These are phyloP conservation scores for Lasius fuliginosus DNA, from an alignment of 2,888 invertebrate genomes.

Conservation along the genomic window DNA sequence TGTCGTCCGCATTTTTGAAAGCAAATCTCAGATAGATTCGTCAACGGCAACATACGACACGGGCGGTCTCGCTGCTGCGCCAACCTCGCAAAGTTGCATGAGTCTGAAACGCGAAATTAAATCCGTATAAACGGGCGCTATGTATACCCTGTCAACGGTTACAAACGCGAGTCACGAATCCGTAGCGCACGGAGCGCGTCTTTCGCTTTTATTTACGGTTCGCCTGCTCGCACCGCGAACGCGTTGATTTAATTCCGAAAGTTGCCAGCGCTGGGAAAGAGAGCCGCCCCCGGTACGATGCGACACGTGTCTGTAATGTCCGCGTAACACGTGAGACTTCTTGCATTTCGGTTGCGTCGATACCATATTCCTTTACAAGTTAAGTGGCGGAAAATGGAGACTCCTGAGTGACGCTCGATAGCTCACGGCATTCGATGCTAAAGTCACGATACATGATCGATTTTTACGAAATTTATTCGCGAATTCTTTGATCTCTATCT, in stretches of 20 bases:
- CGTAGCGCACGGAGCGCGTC: conserved; percentile 36
- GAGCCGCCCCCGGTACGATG: background rate
- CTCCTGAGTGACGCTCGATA: background rate
- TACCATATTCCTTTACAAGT: background rate
- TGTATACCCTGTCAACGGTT: conserved; percentile 31
- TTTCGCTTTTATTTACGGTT: conserved; percentile 52
- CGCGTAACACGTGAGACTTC: conserved; percentile 42
- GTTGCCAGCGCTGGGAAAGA: conserved; percentile 25
- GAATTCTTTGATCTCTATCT: background rate
- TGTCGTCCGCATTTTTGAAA: conserved; percentile 30
- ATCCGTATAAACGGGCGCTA: conserved; percentile 41
- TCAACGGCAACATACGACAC: conserved; percentile 8
- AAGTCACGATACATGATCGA: background rate
- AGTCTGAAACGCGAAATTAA: conserved; percentile 40
- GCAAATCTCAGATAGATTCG: conserved; percentile 42
- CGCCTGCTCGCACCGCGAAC: conserved; percentile 34
- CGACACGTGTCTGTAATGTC: conserved; percentile 45
- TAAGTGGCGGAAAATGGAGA: background rate
- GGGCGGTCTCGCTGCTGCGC: background rate
- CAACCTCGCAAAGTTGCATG: conserved; percentile 19
- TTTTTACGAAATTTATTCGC: background rate
- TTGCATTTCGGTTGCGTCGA: conserved; percentile 29
- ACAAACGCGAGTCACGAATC: conserved; percentile 52
- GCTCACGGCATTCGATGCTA: background rate
- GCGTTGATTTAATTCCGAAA: conserved; percentile 54